phyloP scores from a whole-genome alignment of 2,113 vertebrate species.

The Formicarius rufipectus region DNA sequence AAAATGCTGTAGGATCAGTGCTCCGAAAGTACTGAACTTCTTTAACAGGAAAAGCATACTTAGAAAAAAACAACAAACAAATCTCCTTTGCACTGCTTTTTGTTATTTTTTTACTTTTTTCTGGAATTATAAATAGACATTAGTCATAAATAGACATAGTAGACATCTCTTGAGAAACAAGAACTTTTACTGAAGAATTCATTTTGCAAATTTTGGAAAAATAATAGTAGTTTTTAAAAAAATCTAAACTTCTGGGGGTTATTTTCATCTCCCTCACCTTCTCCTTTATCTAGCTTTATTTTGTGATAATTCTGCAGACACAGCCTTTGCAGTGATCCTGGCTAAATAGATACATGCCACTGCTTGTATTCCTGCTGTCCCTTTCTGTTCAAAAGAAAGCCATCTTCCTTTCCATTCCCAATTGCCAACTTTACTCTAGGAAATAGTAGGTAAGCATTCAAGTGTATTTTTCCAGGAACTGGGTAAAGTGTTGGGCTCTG shows the following conservation, averaged over 20 bases:
- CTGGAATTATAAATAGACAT: background rate
- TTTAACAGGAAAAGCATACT: background rate
- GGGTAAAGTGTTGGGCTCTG: background rate
- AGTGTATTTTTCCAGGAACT: background rate
- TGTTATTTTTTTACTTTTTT: background rate
- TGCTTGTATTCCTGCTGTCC: constrained; percentile 24
- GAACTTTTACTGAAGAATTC: background rate
- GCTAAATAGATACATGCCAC: background rate
- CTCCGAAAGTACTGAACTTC: background rate
- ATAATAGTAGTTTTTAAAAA: background rate
- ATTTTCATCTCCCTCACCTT: background rate
- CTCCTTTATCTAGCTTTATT: background rate
- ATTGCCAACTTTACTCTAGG: background rate
- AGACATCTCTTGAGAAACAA: background rate
- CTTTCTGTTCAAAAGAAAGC: constrained; percentile 27
- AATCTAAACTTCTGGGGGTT: background rate
- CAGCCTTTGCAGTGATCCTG: background rate
- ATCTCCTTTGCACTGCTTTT: background rate
- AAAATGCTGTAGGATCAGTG: background rate
- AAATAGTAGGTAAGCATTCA: background rate
- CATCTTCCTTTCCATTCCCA: background rate
- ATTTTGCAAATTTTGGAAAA: background rate
- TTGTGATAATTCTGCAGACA: background rate
- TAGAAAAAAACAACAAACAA: background rate
- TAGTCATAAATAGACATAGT: background rate